Evolutionary conservation across 2,113 vertebrate genomes (phyloP).

Genomic region (Scatophagus argus): DNA sequence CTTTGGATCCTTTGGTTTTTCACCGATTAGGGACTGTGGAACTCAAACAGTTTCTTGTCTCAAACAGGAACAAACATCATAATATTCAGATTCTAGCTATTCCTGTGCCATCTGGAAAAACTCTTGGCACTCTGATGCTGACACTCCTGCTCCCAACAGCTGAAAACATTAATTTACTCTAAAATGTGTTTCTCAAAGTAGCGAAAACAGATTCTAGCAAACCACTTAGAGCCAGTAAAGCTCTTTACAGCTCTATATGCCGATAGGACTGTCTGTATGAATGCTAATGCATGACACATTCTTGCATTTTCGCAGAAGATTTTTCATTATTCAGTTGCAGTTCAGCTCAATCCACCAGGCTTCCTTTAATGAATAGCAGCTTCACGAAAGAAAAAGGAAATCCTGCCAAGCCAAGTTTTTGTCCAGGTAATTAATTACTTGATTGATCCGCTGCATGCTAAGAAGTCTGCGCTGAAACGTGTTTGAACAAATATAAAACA

Average conservation of each 20-base stretch:
- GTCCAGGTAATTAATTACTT: constrained; percentile 22
- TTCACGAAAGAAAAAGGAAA: constrained; percentile 4
- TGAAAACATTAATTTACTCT: neutral
- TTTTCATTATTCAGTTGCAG: neutral
- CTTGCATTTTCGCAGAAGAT: constrained; percentile 19
- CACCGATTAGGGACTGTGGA: neutral
- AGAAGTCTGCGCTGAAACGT: neutral
- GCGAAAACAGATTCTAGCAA: constrained; percentile 9
- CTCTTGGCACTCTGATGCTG: neutral
- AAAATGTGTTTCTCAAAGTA: constrained; percentile 9
- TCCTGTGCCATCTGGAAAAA: constrained; percentile 4
- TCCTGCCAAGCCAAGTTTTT: neutral
- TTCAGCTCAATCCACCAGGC: neutral
- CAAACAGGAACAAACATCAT: constrained; percentile 1
- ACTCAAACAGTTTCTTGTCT: neutral
- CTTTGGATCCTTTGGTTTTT: neutral
- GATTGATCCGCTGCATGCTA: constrained; percentile 21
- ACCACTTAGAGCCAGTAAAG: constrained; percentile 14
- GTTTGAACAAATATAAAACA: neutral
- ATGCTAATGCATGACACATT: constrained; percentile 29
- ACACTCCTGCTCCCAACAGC: neutral
- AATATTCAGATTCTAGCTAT: constrained; percentile 6
- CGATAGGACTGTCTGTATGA: constrained; percentile 11
- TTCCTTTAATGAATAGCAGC: constrained; percentile 32
- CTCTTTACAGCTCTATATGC: constrained; percentile 16